Percentiles rank a stretch among this genome's conserved stretches.
These are phyloP conservation scores for Ceratosolen fusciceps DNA, from an alignment of 1,140 invertebrate genomes.

Conservation along the genomic window DNA sequence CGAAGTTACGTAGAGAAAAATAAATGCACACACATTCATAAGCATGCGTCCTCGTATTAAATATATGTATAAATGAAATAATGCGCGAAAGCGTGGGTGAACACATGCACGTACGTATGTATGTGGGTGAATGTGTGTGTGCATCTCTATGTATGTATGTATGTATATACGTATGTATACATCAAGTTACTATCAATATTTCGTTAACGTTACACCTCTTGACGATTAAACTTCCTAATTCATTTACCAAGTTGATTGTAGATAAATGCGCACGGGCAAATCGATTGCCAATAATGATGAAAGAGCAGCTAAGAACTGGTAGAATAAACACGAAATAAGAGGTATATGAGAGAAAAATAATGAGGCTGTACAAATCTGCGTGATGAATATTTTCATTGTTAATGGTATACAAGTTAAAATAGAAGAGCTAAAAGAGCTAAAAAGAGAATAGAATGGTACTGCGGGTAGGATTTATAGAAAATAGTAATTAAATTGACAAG, in stretches of 20 bases:
- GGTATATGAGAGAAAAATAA: conserved; percentile 11
- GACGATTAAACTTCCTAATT: conserved; percentile 51
- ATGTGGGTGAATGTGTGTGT: conserved; percentile 45
- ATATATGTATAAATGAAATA: no score
- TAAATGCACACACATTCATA: no score
- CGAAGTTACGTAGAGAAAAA: no score
- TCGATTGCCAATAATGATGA: conserved; percentile 34
- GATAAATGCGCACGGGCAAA: conserved; percentile 33
- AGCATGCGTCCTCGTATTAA: no score
- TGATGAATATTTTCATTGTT: conserved; percentile 50
- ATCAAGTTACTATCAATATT: conserved; percentile 57
- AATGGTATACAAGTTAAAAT: conserved; percentile 38
- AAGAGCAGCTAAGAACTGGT: conserved; percentile 33
- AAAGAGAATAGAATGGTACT: conserved; percentile 27
- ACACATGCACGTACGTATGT: conserved; percentile 30
- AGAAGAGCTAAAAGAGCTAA: conserved; percentile 35
- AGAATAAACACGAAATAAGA: not conserved
- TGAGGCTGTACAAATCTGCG: not conserved
- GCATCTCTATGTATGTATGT: conserved; percentile 30
- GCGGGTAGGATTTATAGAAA: conserved; percentile 2
- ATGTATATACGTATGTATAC: conserved; percentile 50
- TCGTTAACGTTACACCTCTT: conserved; percentile 57
- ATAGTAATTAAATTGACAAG: not conserved
- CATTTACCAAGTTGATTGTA: conserved; percentile 48
- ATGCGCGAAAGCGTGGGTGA: no score